Evolutionary conservation across 2,888 invertebrate species (phyloP).

Genomic region (Tipula vernalis): DNA sequence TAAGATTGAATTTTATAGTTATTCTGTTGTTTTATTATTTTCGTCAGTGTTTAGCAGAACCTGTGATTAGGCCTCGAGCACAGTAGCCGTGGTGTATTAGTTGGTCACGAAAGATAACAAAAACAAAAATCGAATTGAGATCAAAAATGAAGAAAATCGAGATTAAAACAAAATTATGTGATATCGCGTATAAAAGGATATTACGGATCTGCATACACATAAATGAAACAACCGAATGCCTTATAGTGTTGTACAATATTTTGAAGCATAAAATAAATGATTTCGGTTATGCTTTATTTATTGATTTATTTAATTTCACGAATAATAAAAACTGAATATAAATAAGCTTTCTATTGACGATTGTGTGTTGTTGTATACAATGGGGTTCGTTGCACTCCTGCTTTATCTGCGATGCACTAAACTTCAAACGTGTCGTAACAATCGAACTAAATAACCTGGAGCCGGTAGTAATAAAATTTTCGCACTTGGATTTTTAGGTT

Average conservation of each 20-base stretch:
- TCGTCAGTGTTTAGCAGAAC: conserved; percentile 15
- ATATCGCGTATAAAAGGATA: not conserved
- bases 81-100: conserved; percentile 15
- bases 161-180: not conserved
- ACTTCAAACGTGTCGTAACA: not conserved
- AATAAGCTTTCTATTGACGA: not conserved
- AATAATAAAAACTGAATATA: not conserved
- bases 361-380: not conserved
- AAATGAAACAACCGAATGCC: not conserved
- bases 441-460: not conserved
- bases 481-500: not conserved
- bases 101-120: conserved; percentile 14
- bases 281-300: not conserved
- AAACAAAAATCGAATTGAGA: not conserved
- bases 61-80: conserved; percentile 16
- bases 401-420: not conserved
- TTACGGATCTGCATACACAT: not conserved
- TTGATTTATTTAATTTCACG: not conserved
- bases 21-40: not conserved
- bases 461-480: not conserved
- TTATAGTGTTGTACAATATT: not conserved
- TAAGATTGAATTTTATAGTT: not conserved
- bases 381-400: not conserved
- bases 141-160: not conserved
- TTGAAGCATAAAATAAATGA: not conserved